Base-by-base conservation (phyloP, 1,140 invertebrate genomes). In the Pararge aegeria region DNA sequence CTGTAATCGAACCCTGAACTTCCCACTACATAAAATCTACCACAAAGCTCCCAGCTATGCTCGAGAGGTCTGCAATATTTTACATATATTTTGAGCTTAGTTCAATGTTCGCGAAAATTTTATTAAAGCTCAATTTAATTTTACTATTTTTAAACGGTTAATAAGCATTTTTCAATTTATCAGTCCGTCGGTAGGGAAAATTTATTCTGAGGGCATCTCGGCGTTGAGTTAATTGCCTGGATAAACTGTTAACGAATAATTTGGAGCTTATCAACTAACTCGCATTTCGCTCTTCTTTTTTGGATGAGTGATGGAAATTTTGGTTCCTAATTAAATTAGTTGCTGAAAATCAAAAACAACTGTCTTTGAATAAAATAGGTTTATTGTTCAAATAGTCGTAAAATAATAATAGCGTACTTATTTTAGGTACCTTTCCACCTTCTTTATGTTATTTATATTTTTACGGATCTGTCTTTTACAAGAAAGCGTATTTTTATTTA, bases 181-280 rank as follows among this genome's bases (percentile, higher is more conserved):
- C 7, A 12, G 7, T 12, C 58, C 40, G 51, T 27, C 40, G 37
- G 55, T 57, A 20, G 60, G 66, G 49, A 70, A 70, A 71, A 75
- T 61, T 73, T 77, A 78, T 75, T 73, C 69, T 29, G 63, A 27
- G 51, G 61, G 62, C 71, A 64, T 70, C 73, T 61, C 63, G 57
- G 54, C 62, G 53, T 55, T 30, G 70, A 75, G 68, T 75, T 80
- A 78, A 80, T 80, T 78, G 73, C 73, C 69, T 68, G 64, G 70
- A 80, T 76, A 80, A 80, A 76, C 71, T 73, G 60, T 74, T 72
- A 70, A 63, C 61, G 69, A 66, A 80, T 73, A 72, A 66, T 75
- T 79, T 74, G 58, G 55, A 55, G 56, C 44, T 65, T 55, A 48
- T 61, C 66, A 30, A 49, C 34, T 65, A 24, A 49, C 34, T 40